These are phyloP conservation scores for Dicerorhinus sumatrensis DNA, from an alignment of 2,113 vertebrate species.

Conservation along the genomic window DNA sequence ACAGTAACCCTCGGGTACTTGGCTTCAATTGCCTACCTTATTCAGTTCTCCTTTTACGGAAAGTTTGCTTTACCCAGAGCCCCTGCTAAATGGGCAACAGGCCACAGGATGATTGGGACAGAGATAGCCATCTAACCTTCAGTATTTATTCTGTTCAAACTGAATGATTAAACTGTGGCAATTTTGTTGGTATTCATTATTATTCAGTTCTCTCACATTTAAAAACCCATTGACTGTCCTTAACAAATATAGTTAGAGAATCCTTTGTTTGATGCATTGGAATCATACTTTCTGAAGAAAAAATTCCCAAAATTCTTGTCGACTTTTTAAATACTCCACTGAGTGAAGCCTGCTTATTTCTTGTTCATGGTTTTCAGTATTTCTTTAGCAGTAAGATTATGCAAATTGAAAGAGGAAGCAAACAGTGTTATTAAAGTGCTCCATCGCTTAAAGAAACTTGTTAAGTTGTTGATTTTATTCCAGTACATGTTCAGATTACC, in stretches of 20 bases:
- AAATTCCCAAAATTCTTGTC: not conserved
- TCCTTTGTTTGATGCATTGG: not conserved
- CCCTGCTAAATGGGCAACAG: not conserved
- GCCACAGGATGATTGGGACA: not conserved
- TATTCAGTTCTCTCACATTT: constrained; percentile 12
- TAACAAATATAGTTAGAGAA: not conserved
- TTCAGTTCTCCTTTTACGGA: not conserved
- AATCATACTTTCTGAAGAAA: not conserved
- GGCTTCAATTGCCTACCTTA: not conserved
- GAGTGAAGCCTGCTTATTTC: not conserved
- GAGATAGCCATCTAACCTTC: not conserved
- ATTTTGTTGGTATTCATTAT: not conserved
- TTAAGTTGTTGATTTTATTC: not conserved
- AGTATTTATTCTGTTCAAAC: not conserved
- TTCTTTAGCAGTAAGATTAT: not conserved
- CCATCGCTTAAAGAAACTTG: not conserved
- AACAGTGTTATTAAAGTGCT: not conserved
- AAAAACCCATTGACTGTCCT: not conserved
- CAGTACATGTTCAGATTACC: not conserved
- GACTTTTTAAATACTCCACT: not conserved
- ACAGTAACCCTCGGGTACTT: too few relatives aligned
- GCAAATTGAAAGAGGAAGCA: not conserved
- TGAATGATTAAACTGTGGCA: not conserved
- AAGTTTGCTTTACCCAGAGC: not conserved
- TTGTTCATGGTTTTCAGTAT: not conserved